These are phyloP conservation scores for Helarctos malayanus DNA, from an alignment of 2,797 vertebrate species.

Conservation along the genomic window DNA sequence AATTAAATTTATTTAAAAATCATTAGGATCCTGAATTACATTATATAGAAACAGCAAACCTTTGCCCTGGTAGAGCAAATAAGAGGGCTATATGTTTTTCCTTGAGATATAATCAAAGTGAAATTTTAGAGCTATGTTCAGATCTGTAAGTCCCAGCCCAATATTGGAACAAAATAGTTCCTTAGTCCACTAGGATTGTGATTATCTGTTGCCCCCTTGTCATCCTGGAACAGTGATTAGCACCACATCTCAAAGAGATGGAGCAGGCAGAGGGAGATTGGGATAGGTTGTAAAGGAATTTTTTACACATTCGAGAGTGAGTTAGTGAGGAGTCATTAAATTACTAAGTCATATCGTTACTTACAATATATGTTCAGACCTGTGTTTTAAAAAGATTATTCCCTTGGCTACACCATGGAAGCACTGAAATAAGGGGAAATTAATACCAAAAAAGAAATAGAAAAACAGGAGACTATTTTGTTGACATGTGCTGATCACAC, in stretches of 20 bases:
- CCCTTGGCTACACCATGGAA: background rate
- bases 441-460: background rate
- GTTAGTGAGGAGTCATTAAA: background rate
- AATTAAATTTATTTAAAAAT: background rate
- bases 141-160: background rate
- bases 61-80: background rate
- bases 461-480: background rate
- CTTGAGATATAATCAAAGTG: background rate
- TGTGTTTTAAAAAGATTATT: background rate
- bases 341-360: background rate
- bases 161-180: background rate
- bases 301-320: background rate
- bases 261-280: background rate
- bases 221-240: background rate
- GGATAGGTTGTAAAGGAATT: background rate
- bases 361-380: background rate
- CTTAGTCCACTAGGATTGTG: background rate
- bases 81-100: background rate
- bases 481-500: background rate
- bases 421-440: background rate
- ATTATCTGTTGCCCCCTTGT: background rate
- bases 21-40: background rate
- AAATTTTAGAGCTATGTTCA: background rate
- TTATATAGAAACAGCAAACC: background rate
- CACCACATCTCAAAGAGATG: background rate